A percentile compares a stretch with the other conserved stretches of the same genome.
Evolutionary conservation across 1,140 invertebrate genomes (phyloP).

Genomic region (Dendroctonus valens): DNA sequence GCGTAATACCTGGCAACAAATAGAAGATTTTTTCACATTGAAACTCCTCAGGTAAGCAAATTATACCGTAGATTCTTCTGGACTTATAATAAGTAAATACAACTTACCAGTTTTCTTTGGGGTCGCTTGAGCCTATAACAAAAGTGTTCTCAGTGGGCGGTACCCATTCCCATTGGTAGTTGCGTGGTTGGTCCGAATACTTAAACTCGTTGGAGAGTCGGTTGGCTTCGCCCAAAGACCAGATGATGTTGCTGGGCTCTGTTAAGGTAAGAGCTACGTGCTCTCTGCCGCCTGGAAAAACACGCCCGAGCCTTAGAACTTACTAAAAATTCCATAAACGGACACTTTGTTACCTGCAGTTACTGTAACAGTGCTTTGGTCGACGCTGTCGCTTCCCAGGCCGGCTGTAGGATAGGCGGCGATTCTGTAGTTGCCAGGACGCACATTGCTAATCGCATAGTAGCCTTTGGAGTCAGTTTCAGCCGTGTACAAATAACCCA

Average conservation of each 20-base stretch:
- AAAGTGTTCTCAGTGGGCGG: conserved; percentile 1
- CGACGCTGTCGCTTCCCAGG: conserved; percentile 1
- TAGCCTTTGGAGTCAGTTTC: conserved; percentile 4
- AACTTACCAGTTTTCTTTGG: conserved; percentile 6
- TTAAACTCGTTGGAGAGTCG: conserved; percentile 10
- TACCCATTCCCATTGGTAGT: conserved; percentile 16
- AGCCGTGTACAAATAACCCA: conserved; percentile 4
- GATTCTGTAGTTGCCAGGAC: conserved; percentile 6
- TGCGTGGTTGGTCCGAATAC: conserved; percentile 3
- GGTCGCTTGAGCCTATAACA: conserved; percentile 9
- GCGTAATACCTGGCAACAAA: conserved; percentile 11
- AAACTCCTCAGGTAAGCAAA: background rate
- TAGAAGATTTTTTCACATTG: conserved; percentile 1
- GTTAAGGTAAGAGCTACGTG: background rate
- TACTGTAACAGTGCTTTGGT: background rate
- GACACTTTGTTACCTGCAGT: background rate
- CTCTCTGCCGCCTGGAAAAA: background rate
- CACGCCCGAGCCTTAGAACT: too few relatives aligned
- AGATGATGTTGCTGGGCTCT: conserved; percentile 5
- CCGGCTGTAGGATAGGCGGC: conserved; percentile 1
- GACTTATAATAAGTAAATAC: too few relatives aligned
- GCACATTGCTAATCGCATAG: conserved; percentile 1
- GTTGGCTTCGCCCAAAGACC: conserved; percentile 13
- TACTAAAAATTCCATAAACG: too few relatives aligned
- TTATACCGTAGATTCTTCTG: too few relatives aligned